These are phyloP conservation scores for Tromatobia lineatoria DNA, from an alignment of 2,888 invertebrate genomes.

Conservation along the genomic window DNA sequence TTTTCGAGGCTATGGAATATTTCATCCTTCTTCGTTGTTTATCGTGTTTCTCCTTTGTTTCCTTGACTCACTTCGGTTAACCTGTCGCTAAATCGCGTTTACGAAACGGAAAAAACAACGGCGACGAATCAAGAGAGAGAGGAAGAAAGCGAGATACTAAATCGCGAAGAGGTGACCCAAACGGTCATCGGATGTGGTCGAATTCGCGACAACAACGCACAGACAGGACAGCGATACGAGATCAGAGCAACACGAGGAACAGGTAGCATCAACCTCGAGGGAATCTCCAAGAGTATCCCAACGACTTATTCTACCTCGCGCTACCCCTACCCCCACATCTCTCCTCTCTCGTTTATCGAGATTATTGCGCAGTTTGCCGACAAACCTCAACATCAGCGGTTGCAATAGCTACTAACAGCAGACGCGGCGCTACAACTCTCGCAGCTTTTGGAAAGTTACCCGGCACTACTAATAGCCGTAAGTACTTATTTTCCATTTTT, in stretches of 20 bases:
- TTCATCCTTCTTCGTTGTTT: not conserved
- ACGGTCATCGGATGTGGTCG: slow-evolving; percentile 80
- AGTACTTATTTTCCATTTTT: slow-evolving; percentile 18
- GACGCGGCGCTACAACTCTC: slow-evolving; percentile 42
- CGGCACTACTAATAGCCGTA: slow-evolving; percentile 57
- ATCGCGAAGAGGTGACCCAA: slow-evolving; percentile 72
- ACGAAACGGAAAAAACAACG: slow-evolving; percentile 47
- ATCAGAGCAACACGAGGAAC: slow-evolving; percentile 69
- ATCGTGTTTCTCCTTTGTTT: not conserved
- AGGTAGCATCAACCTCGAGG: slow-evolving; percentile 77
- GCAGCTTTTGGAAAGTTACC: slow-evolving; percentile 62
- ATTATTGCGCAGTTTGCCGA: slow-evolving; percentile 81
- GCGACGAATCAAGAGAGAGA: slow-evolving; percentile 42
- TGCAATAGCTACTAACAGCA: slow-evolving; percentile 29
- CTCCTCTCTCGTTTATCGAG: slow-evolving; percentile 74
- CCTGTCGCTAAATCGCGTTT: slow-evolving; percentile 3
- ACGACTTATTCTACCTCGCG: slow-evolving; percentile 62
- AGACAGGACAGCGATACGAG: slow-evolving; percentile 74
- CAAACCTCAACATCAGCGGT: slow-evolving; percentile 49
- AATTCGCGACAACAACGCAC: slow-evolving; percentile 71
- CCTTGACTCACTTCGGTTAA: not conserved
- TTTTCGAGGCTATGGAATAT: slow-evolving; percentile 4
- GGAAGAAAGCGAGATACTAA: slow-evolving; percentile 31
- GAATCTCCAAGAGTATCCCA: slow-evolving; percentile 71
- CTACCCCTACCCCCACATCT: slow-evolving; percentile 66